These are phyloP conservation scores for Herminia tarsipennalis DNA, from an alignment of 2,888 invertebrate species.

Conservation along the genomic window DNA sequence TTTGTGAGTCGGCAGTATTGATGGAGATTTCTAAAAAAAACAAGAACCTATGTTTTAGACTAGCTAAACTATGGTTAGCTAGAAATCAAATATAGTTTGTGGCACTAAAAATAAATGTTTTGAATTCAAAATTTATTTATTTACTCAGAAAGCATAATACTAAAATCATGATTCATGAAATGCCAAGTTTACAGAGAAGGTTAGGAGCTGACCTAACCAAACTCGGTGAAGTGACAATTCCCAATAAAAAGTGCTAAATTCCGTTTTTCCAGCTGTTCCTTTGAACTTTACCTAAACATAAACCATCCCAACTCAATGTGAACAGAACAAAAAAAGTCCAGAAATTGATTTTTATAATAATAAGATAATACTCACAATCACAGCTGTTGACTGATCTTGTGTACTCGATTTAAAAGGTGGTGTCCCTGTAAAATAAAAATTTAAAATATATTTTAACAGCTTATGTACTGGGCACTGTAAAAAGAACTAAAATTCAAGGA, in stretches of 20 bases:
- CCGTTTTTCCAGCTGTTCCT: too few species aligned
- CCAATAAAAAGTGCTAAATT: too few species aligned
- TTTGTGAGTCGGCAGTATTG: slow-evolving; percentile 27
- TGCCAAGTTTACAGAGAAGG: too few species aligned
- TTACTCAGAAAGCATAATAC: neutral
- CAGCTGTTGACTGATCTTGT: slow-evolving; percentile 9
- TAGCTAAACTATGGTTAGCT: too few species aligned
- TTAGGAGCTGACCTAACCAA: too few species aligned
- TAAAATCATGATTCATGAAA: too few species aligned
- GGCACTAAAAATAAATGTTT: too few species aligned
- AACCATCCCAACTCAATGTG: too few species aligned
- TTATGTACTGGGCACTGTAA: neutral
- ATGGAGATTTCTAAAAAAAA: slow-evolving; percentile 31
- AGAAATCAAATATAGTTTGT: slow-evolving; percentile 21
- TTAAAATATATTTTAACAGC: neutral
- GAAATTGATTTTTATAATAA: neutral
- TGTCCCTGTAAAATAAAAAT: slow-evolving; percentile 58
- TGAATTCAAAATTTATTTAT: too few species aligned
- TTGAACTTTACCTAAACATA: too few species aligned
- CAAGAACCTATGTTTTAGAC: too few species aligned
- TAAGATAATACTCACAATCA: slow-evolving; percentile 17
- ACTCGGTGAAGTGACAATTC: too few species aligned
- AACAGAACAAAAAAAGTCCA: neutral
- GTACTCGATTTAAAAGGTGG: slow-evolving; percentile 58
- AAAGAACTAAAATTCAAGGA: neutral